Evolutionary conservation across 2,888 invertebrate species (phyloP).

Genomic region (Mellilla xanthometata): DNA sequence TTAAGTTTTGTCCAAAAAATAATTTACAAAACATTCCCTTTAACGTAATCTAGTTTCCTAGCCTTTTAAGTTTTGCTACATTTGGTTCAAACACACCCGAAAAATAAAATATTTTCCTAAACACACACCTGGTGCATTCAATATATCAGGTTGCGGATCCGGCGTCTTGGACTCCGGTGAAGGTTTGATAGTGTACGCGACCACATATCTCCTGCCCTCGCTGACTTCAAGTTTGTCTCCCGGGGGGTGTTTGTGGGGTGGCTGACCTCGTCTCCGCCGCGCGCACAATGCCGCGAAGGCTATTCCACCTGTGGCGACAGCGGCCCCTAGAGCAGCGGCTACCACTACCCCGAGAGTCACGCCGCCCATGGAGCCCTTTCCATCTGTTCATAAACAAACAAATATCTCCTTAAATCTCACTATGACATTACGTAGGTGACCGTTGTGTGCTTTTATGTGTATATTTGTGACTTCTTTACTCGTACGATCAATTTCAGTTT

Average conservation of each 20-base stretch:
- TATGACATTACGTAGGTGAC: too few species aligned
- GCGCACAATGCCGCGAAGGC: conserved; percentile 62
- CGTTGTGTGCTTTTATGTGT: too few species aligned
- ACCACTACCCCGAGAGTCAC: conserved; percentile 86
- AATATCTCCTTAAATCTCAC: too few species aligned
- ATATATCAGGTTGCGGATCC: conserved; percentile 89
- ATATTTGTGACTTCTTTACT: too few species aligned
- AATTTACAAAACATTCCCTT: too few species aligned
- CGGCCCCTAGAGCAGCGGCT: conserved; percentile 61
- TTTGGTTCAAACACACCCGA: too few species aligned
- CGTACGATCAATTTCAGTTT: too few species aligned
- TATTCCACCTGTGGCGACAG: conserved; percentile 61
- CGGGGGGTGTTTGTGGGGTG: conserved; percentile 70
- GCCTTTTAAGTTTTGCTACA: too few species aligned
- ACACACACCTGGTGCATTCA: conserved; percentile 88
- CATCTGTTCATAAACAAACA: conserved; percentile 73
- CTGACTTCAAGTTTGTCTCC: conserved; percentile 85
- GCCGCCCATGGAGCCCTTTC: conserved; percentile 86
- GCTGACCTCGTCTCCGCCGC: conserved; percentile 56
- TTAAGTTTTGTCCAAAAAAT: too few species aligned
- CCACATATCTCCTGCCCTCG: conserved; percentile 92
- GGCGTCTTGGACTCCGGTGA: conserved; percentile 81
- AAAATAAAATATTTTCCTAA: too few species aligned
- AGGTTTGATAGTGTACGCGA: conserved; percentile 92
- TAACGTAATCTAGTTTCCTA: too few species aligned